Evolutionary conservation across 92 coral and sea anemone species (phyloP).

Genomic region (Hydrozoanthus gracilis): DNA sequence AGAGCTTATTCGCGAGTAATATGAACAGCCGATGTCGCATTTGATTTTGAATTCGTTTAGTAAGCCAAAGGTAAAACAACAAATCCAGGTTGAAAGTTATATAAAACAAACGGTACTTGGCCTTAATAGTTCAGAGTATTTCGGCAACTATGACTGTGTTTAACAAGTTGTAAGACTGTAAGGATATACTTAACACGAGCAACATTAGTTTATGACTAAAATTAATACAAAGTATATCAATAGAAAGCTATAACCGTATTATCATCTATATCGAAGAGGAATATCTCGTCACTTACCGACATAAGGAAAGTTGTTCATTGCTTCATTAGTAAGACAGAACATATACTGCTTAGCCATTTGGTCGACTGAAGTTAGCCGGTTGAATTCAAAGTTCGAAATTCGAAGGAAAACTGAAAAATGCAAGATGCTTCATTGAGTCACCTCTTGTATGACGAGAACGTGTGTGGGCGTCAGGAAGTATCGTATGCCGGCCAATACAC

Average conservation of each 20-base stretch:
- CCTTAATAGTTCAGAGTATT: neutral
- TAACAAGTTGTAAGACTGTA: neutral
- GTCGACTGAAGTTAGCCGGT: slow-evolving; percentile 2
- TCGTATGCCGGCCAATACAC: slow-evolving; percentile 38
- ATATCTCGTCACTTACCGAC: slow-evolving; percentile 14
- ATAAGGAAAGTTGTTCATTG: slow-evolving; percentile 14
- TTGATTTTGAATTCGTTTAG: neutral
- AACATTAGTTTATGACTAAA: neutral
- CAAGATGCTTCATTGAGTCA: neutral
- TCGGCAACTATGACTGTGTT: neutral
- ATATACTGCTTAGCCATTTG: slow-evolving; percentile 47
- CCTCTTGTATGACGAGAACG: slow-evolving; percentile 21
- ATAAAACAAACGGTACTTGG: neutral
- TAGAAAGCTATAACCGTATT: neutral
- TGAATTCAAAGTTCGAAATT: neutral
- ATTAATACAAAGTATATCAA: neutral
- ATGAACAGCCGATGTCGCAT: too few relatives aligned
- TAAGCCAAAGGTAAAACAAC: neutral
- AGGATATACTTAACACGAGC: neutral
- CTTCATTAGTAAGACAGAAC: slow-evolving; percentile 35
- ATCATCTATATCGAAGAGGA: neutral
- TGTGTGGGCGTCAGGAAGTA: slow-evolving; percentile 39
- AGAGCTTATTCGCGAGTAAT: too few relatives aligned
- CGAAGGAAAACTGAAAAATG: slow-evolving; percentile 19
- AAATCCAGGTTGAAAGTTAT: neutral